These are phyloP conservation scores for Cryptocheilus praepositus DNA, from an alignment of 2,888 invertebrate species.

Conservation along the genomic window DNA sequence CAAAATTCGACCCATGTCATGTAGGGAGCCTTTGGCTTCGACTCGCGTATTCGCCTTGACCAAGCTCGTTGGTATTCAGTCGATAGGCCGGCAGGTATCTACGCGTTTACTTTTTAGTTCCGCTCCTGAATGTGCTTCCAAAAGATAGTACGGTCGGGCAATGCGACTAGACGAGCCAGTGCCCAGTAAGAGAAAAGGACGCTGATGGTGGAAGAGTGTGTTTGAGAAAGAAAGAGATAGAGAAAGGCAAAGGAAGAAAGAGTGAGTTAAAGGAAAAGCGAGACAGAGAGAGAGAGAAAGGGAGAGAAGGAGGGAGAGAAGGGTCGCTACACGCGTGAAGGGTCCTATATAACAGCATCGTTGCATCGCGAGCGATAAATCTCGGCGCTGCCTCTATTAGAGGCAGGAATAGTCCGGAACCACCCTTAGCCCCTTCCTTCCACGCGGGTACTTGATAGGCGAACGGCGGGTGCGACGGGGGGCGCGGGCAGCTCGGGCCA, in stretches of 20 bases:
- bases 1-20: slow-evolving; percentile 3
- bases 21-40: slow-evolving; percentile 35
- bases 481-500: slow-evolving; percentile 7
- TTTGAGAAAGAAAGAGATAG: too few relatives aligned
- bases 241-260: too few relatives aligned
- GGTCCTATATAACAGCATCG: slow-evolving; percentile 12
- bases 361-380: slow-evolving; percentile 63
- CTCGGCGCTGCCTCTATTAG: slow-evolving; percentile 56
- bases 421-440: not conserved
- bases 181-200: too few relatives aligned
- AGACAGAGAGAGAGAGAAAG: slow-evolving; percentile 6
- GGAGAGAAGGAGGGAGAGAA: slow-evolving; percentile 10
- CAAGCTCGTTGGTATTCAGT: slow-evolving; percentile 60
- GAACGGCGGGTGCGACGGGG: slow-evolving; percentile 2
- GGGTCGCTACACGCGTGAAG: not conserved
- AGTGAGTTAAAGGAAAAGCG: slow-evolving; percentile 7
- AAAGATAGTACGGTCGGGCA: too few relatives aligned
- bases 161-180: not conserved
- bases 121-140: slow-evolving; percentile 43
- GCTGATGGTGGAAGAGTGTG: too few relatives aligned
- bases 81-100: slow-evolving; percentile 39
- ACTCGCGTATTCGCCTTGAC: slow-evolving; percentile 17
- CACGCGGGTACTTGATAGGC: slow-evolving; percentile 1
- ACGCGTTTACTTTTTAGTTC: slow-evolving; percentile 62
- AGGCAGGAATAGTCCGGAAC: slow-evolving; percentile 25